phyloP scores from a whole-genome alignment of 2,797 vertebrate genomes.

The Cyclopterus lumpus region DNA sequence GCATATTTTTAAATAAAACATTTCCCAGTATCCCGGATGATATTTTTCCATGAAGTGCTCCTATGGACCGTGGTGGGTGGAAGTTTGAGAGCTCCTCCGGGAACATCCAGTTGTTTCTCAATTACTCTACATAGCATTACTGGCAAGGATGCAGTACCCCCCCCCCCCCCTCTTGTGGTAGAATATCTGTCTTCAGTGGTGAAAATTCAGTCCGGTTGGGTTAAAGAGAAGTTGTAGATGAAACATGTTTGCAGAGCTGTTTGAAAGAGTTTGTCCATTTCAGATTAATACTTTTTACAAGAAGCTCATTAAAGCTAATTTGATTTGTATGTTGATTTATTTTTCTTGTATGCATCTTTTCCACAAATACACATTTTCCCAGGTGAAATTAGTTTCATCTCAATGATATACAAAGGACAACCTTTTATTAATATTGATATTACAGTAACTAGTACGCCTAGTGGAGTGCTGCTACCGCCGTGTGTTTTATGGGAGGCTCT shows the following conservation, averaged over 20 bases:
- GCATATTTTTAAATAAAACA: background rate
- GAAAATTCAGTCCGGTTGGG: background rate
- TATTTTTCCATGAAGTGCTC: background rate
- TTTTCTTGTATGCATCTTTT: background rate
- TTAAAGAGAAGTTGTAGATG: background rate
- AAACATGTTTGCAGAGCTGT: background rate
- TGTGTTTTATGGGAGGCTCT: conserved; percentile 15
- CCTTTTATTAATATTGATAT: background rate
- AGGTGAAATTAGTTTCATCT: background rate
- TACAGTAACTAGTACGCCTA: background rate
- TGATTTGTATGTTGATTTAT: conserved; percentile 5
- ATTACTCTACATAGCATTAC: background rate
- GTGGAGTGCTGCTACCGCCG: conserved; percentile 36
- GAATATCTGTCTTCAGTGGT: conserved; percentile 6
- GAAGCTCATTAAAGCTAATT: conserved; percentile 6
- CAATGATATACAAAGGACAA: background rate
- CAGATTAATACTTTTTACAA: background rate
- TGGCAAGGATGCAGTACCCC: background rate
- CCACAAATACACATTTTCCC: background rate
- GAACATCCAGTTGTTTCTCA: background rate
- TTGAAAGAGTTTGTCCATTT: background rate
- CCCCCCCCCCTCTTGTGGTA: conserved; percentile 8
- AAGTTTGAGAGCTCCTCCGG: background rate
- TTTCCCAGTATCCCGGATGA: background rate
- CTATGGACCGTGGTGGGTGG: background rate